Evolutionary conservation across 2,888 invertebrate genomes (phyloP).

Genomic region (Polyommatus icarus): DNA sequence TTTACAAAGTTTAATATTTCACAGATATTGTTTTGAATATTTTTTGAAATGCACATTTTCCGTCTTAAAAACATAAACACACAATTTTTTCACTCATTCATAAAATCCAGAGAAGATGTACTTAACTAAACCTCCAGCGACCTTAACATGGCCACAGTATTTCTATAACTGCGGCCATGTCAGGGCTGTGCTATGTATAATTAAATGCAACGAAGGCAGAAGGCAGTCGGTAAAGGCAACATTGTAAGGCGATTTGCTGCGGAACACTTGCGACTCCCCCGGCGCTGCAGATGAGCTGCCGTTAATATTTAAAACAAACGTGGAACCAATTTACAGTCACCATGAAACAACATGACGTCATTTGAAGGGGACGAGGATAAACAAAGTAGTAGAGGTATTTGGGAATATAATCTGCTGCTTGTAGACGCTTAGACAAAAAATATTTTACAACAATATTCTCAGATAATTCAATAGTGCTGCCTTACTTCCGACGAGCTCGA

Average conservation of each 20-base stretch:
- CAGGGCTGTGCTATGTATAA: too few relatives aligned
- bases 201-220: not conserved
- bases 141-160: not conserved
- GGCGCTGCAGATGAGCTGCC: not conserved
- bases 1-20: not conserved
- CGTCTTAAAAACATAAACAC: not conserved
- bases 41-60: not conserved
- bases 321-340: not conserved
- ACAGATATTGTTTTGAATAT: not conserved
- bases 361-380: not conserved
- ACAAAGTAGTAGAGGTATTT: too few relatives aligned
- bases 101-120: too few relatives aligned
- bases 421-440: too few relatives aligned
- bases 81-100: too few relatives aligned
- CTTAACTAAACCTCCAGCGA: too few relatives aligned
- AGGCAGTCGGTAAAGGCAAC: not conserved
- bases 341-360: not conserved
- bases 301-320: not conserved
- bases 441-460: too few relatives aligned
- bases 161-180: not conserved
- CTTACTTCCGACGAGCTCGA: too few relatives aligned
- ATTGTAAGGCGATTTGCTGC: not conserved
- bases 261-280: not conserved
- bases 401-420: not conserved
- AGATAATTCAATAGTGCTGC: too few relatives aligned